These are phyloP conservation scores for Babyrousa celebensis DNA, from an alignment of 2,797 vertebrate species.

Conservation along the genomic window DNA sequence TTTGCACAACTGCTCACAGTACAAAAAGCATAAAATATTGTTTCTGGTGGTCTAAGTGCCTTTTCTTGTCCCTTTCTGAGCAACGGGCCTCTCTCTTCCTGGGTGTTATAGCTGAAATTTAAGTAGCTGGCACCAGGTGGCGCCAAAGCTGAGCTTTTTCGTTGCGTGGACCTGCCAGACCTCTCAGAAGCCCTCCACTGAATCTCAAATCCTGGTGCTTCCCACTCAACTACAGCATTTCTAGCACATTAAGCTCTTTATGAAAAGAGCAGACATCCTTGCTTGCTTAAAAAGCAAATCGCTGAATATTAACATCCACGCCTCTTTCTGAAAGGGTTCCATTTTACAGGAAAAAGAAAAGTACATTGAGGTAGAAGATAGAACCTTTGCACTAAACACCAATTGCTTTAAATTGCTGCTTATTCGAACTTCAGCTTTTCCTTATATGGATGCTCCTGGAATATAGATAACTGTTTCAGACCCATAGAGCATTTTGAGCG, in stretches of 20 bases:
- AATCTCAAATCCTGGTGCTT: neutral
- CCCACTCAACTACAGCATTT: neutral
- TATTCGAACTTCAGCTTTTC: neutral
- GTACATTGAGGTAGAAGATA: neutral
- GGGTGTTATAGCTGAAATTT: neutral
- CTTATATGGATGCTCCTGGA: neutral
- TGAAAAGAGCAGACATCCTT: neutral
- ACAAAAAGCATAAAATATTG: neutral
- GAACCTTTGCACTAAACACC: neutral
- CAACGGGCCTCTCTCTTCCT: accelerated
- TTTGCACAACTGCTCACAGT: neutral
- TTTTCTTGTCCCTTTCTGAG: neutral
- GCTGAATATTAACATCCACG: neutral
- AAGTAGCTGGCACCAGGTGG: slow-evolving; percentile 68
- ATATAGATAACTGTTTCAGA: neutral
- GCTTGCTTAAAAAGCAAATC: slow-evolving; percentile 9
- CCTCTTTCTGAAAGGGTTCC: neutral
- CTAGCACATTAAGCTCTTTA: neutral
- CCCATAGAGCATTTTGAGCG: neutral
- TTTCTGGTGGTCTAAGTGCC: neutral
- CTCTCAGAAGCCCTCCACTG: accelerated
- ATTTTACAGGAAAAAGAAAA: neutral
- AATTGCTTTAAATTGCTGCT: neutral
- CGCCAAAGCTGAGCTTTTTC: neutral
- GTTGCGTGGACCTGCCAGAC: accelerated